Percentiles rank a stretch among this genome's conserved stretches.
Evolutionary conservation across 2,113 vertebrate genomes (phyloP).

Genomic region (Meleagris gallopavo): DNA sequence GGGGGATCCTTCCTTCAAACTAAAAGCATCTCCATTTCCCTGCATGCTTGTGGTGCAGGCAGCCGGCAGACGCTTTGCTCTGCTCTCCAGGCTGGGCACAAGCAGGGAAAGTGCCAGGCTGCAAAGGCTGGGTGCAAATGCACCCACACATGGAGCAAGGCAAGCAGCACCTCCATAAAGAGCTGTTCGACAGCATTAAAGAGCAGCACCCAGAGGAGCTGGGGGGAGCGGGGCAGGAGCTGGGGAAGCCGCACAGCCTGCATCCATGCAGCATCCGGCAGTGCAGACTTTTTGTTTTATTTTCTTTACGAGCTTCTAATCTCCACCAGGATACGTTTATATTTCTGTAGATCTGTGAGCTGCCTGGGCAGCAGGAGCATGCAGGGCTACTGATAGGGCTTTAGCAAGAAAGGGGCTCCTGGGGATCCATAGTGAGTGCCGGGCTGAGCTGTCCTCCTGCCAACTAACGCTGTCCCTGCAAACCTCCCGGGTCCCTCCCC

Average conservation of each 20-base stretch:
- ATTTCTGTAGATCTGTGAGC: not conserved
- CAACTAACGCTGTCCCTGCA: not conserved
- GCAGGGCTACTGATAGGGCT: not conserved
- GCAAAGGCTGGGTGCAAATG: not conserved
- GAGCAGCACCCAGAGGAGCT: too few species aligned
- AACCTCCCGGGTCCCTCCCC: not conserved
- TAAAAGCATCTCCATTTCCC: not conserved
- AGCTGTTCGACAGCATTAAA: not conserved
- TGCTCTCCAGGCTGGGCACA: accelerated
- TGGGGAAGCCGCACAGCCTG: not conserved
- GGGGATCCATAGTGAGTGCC: not conserved
- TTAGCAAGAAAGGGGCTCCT: not conserved
- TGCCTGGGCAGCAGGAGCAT: not conserved
- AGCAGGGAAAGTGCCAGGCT: not conserved
- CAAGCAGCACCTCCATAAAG: accelerated
- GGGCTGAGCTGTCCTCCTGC: not conserved
- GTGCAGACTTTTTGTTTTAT: not conserved
- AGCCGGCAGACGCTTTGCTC: not conserved
- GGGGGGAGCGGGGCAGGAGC: not conserved
- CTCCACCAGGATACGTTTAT: not conserved
- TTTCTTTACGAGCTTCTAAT: too few species aligned
- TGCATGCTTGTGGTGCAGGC: not conserved
- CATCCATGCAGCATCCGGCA: not conserved
- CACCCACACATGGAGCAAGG: not conserved
- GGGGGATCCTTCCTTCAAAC: not conserved